A percentile compares a stretch with the other conserved stretches of the same genome.
Conservation (phyloP, 2,888 invertebrate genomes). For the Hofmannophila pseudospretella region DNA sequence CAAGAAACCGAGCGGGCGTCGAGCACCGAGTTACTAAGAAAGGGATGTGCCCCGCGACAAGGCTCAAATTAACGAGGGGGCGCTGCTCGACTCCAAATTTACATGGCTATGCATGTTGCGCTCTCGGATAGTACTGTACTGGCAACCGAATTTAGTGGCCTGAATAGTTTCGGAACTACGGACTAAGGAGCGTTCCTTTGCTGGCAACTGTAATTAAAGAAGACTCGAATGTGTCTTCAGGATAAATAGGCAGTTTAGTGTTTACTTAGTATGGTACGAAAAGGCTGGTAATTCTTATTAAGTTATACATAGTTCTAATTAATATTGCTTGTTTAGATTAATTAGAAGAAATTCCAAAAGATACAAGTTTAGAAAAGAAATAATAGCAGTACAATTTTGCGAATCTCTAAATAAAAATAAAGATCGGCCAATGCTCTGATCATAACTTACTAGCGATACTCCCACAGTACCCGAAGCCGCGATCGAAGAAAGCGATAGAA, state of each 20-base stretch:
- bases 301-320: too few relatives aligned
- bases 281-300: too few relatives aligned
- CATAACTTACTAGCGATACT: neutral
- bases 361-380: too few relatives aligned
- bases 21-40: slow-evolving; percentile 49
- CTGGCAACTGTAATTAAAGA: slow-evolving; percentile 61
- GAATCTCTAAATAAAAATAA: too few relatives aligned
- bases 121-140: slow-evolving; percentile 50
- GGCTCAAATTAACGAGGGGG: slow-evolving; percentile 64
- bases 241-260: neutral
- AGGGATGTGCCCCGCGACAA: slow-evolving; percentile 69
- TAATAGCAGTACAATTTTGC: too few relatives aligned
- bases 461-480: slow-evolving; percentile 10
- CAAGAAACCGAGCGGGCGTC: slow-evolving; percentile 25
- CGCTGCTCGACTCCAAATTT: slow-evolving; percentile 56
- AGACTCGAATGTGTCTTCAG: slow-evolving; percentile 42
- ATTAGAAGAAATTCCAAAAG: too few relatives aligned
- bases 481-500: slow-evolving; percentile 31
- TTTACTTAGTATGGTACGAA: too few relatives aligned
- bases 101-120: slow-evolving; percentile 72
- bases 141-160: slow-evolving; percentile 59
- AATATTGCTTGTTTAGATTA: too few relatives aligned
- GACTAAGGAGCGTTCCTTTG: slow-evolving; percentile 35
- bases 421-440: too few relatives aligned
- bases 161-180: slow-evolving; percentile 63